Evolutionary conservation across 2,888 invertebrate species (phyloP).

Genomic region (Arenicola marina): DNA sequence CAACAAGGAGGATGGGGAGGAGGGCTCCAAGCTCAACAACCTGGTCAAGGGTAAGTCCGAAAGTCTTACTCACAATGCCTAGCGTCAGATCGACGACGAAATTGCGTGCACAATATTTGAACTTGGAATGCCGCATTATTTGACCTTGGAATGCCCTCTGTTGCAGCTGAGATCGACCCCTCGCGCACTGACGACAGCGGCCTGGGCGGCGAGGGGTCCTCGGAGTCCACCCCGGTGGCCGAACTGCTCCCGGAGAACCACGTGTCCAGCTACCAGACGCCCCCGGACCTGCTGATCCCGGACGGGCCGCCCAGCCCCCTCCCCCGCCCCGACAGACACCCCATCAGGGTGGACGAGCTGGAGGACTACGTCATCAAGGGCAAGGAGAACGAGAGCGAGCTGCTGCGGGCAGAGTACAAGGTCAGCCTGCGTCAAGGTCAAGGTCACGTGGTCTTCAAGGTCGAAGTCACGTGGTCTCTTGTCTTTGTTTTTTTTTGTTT

Average conservation of each 20-base stretch:
- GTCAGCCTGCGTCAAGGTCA: constrained; percentile 7
- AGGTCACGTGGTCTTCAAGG: neutral
- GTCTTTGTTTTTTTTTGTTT: neutral
- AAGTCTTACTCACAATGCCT: too few relatives aligned
- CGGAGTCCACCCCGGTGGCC: constrained; percentile 6
- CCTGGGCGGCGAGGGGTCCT: constrained; percentile 1
- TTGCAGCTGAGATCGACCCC: neutral
- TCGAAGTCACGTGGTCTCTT: neutral
- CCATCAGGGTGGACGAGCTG: constrained; percentile 27
- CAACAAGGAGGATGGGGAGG: constrained; percentile 16
- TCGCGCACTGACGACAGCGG: constrained; percentile 12
- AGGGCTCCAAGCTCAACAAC: constrained; percentile 5
- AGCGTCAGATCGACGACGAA: too few relatives aligned
- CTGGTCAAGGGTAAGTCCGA: constrained; percentile 6
- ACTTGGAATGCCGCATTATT: neutral
- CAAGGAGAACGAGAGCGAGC: constrained; percentile 25
- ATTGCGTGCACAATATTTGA: neutral
- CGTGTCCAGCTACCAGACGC: constrained; percentile 14
- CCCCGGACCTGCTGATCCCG: too few relatives aligned
- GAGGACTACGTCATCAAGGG: constrained; percentile 30
- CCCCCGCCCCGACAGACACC: constrained; percentile 12
- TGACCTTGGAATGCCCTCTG: too few relatives aligned
- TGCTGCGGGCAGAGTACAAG: constrained; percentile 33
- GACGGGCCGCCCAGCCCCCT: too few relatives aligned
- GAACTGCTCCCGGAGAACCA: too few relatives aligned